Base-by-base conservation (phyloP, 2,888 invertebrate genomes). In the Gisinianus flammeolus region DNA sequence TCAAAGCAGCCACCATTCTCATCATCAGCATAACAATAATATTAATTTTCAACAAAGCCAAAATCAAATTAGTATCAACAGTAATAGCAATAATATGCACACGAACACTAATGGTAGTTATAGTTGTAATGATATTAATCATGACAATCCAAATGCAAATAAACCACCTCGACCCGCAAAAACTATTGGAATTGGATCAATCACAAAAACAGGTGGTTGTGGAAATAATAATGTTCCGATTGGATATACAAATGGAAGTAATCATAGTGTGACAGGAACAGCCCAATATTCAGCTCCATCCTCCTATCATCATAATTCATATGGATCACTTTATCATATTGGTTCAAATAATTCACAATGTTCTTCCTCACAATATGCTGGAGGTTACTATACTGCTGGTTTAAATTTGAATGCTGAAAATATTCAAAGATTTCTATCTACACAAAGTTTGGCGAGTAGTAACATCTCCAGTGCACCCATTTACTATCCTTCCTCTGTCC, bases 61-160 rank as follows among this genome's bases (percentile, higher is more conserved):
- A n/a, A n/a, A n/a, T n/a, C n/a, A n/a, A n/a, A n/a, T n/a, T n/a
- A n/a, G n/a, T n/a, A n/a, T n/a, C n/a, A n/a, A n/a, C n/a, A n/a
- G n/a, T n/a, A n/a, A n/a, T n/a, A n/a, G n/a, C n/a, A n/a, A n/a
- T n/a, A n/a, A n/a, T n/a, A n/a, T n/a, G n/a, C n/a, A n/a, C n/a
- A n/a, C n/a, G 52, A 44, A 44, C n/a, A n/a, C n/a, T n/a, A n/a
- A 22, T 64, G 62, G 12, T 4, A 26, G 62, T 4, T 12, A 3
- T 30, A 66, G 31, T 66, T 19, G 19, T 30, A 28, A 66, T 30
- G 19, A 30, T 30, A 64, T 26, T 64, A 84, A 85, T 33, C 90
- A 92, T 0, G 89, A 91, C 87, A 87, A 72, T 90, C 92, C 0
- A 87, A 91, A 82, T 91, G 92, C 5, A 89, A 30, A 24, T 35